Evolutionary conservation across 2,113 vertebrate genomes (phyloP), one percentile per base, ranked within the genome.

Genomic region (Siniperca knerii): DNA sequence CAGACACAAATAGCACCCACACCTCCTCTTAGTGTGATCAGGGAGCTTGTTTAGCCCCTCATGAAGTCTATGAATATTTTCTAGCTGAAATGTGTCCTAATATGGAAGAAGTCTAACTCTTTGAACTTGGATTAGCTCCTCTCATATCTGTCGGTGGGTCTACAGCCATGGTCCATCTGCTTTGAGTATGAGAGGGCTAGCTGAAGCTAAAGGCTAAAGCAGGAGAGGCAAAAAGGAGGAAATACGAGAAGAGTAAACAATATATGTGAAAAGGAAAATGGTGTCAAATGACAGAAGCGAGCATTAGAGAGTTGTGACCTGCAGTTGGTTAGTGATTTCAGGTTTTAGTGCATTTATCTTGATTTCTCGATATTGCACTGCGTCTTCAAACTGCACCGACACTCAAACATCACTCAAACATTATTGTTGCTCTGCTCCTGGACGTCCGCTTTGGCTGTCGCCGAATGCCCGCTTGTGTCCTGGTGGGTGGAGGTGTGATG

Each of bases 401-500:
- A 76, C 61, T 29, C 29, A 29, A 29, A 29, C 18, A 83, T 87
- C 60, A 21, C 62, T 84, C 81, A 79, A 44, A 79, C 46, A 3
- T 61, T 46, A 72, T 57, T 74, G 88, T 40, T 25, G 52, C 42
- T 46, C 72, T 52, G 55, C 68, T 83, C 50, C 58, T 7, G 42
- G 48, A 65, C 10, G 37, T 72, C 35, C 3, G 2, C 79, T 16
- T 66, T 52, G 67, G 23, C 74, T 61, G 74, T 57, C 68, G 3
- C 79, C 18, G 40, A 55, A 35, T 5, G 40, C 65, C 69, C 12
- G 6, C 71, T 21, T 1, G 10, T 15, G 66, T 42, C 61, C 66
- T 69, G 66, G 82, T 85, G 90, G 87, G 87, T 37, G 84, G 84
- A 90, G 84, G 83, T 67, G 82, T 83, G 68, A 82, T 78, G 77